These are phyloP conservation scores for Trichopoda pennipes DNA, from an alignment of 2,888 invertebrate genomes.

Conservation along the genomic window DNA sequence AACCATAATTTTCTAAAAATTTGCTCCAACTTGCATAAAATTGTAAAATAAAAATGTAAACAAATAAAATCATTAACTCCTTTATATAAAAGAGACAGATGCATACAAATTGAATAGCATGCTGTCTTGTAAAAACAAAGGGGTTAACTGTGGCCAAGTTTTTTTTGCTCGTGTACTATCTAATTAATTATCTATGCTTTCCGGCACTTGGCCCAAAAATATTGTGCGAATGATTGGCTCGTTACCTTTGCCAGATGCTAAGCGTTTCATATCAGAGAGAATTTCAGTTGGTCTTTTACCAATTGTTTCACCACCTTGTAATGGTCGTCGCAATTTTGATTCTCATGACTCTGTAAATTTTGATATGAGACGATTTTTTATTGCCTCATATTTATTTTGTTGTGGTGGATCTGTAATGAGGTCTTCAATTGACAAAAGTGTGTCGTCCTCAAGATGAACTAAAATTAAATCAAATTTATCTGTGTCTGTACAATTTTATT, in stretches of 20 bases:
- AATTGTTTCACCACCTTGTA: conserved; percentile 55
- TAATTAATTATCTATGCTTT: too few species aligned
- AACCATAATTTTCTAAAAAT: too few species aligned
- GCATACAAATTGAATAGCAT: too few species aligned
- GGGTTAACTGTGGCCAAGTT: too few species aligned
- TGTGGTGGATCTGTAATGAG: conserved; percentile 42
- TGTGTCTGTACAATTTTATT: conserved; percentile 9
- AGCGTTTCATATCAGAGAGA: conserved; percentile 55
- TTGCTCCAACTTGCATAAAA: too few species aligned
- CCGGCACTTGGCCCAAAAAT: conserved; percentile 61
- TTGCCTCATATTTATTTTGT: conserved; percentile 4
- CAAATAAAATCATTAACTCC: too few species aligned
- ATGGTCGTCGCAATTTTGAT: conserved; percentile 57
- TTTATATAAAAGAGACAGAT: too few species aligned
- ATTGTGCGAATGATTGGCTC: conserved; percentile 52
- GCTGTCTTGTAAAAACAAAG: too few species aligned
- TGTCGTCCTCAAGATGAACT: conserved; percentile 33
- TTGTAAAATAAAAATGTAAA: too few species aligned
- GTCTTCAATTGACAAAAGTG: conserved; percentile 49
- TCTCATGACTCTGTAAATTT: conserved; percentile 60
- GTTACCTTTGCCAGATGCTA: conserved; percentile 59
- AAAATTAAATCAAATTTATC: conserved; percentile 35
- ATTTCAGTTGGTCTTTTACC: conserved; percentile 64
- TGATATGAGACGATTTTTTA: conserved; percentile 37
- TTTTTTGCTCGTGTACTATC: too few species aligned